Evolutionary conservation across 2,888 invertebrate species (phyloP), one percentile per base, ranked within the genome.

Genomic region (Mythimna impura): DNA sequence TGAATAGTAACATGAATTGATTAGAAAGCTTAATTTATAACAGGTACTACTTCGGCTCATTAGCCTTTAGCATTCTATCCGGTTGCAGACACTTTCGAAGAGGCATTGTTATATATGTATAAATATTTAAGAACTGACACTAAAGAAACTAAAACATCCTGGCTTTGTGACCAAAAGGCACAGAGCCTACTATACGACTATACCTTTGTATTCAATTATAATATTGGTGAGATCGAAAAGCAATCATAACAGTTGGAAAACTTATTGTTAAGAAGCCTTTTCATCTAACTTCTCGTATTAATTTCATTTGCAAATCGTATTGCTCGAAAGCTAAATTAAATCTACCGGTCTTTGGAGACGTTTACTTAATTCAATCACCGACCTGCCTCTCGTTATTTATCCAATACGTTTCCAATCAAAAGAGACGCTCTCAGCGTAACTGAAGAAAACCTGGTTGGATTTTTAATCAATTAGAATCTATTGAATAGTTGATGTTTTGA

Each of bases 381-480:
- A 60, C 65, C 52, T 73, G 52, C 79, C 34, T 76, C 52, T 60
- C 79, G 60, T 65, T 73, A 60, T 76, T 73, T 76, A 76, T 60
- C 54, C 52, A 73, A 72, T 60, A 58, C 22, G 20, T 17, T 64
- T 60, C 75, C 63, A 74, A 78, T 78, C 67, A 80, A 63, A 75
- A 25, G 43, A 50, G 25, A 20, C 30, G 50, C 47, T 79, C 20
- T n/a, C 61, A 60, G 30, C 52, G 58, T 47, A 75, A 75, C 70
- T 54, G 65, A 61, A 52, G 63, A 50, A 76, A 43, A 66, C 40
- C 47, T 66, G 54, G 1, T 47, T 60, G 40, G 66, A 63, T 66
- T 79, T 76, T 71, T 76, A 71, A 81, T 79, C 71, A 75, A 82
- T 82, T 81, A 66, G 58, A 71, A 60, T 68, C 43, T 57, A 63